Conservation (phyloP, 2,888 invertebrate species). For the Troides helena region DNA sequence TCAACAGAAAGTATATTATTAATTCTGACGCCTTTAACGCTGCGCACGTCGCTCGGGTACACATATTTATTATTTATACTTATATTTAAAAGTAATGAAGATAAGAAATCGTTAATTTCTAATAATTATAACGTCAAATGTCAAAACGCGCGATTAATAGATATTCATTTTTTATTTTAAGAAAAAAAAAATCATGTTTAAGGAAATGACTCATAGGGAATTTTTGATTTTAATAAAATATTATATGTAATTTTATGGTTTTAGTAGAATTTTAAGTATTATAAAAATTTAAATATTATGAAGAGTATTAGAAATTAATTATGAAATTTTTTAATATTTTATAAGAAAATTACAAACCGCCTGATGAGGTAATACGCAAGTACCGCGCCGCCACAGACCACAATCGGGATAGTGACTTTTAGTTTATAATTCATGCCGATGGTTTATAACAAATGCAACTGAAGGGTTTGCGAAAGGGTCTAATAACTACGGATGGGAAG, state of each 20-base stretch:
- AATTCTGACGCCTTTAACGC: slow-evolving; percentile 73
- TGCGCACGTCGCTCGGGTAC: slow-evolving; percentile 73
- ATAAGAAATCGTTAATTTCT: slow-evolving; percentile 29
- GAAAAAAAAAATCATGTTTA: slow-evolving; percentile 8
- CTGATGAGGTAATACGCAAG: slow-evolving; percentile 78
- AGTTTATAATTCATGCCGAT: slow-evolving; percentile 73
- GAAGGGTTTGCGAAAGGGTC: slow-evolving; percentile 40
- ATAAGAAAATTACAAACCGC: slow-evolving; percentile 65
- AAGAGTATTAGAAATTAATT: not conserved
- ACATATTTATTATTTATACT: slow-evolving; percentile 52
- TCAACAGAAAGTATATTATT: slow-evolving; percentile 34
- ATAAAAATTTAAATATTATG: not conserved
- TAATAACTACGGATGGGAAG: slow-evolving; percentile 46
- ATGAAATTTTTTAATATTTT: slow-evolving; percentile 11
- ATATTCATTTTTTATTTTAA: slow-evolving; percentile 11
- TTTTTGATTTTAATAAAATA: not conserved
- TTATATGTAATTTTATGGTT: not conserved
- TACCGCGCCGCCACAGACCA: slow-evolving; percentile 77
- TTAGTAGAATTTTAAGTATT: not conserved
- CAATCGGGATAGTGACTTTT: slow-evolving; percentile 73
- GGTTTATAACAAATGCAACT: slow-evolving; percentile 48
- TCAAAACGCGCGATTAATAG: slow-evolving; percentile 21
- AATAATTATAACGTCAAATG: slow-evolving; percentile 53
- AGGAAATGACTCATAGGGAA: not conserved
- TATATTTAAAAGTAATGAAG: slow-evolving; percentile 1